Base-by-base conservation (phyloP, 2,888 invertebrate genomes). In the Rhamnusium bicolor region DNA sequence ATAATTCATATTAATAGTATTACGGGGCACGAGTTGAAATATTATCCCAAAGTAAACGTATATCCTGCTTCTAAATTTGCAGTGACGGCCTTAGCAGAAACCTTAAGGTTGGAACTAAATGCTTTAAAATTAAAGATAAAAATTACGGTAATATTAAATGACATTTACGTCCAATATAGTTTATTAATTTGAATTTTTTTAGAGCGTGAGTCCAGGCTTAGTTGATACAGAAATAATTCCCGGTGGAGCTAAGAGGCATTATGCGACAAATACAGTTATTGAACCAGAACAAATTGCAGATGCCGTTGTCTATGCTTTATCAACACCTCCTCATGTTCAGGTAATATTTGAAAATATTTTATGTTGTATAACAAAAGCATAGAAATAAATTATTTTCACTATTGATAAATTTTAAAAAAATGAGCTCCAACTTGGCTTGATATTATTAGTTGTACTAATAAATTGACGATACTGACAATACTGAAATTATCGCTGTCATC, bases 1-100 rank as follows among this genome's bases (percentile, higher is more conserved):
- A 51, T 65, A 10, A 72, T 83, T 4, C 81, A 83, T 40, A 78
- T 83, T 1, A 81, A 81, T 40, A 80, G 81, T 49, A 51, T 78
- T 19, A 72, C 71, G 7, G 82, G 82, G 5, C 81, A 82, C 56
- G 58, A 58, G 8, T 74, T 82, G 10, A 49, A 74, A 1, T 24
- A 68, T 4, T 27, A 78, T 60, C 78, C 79, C 0, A 54, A 70
- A 6, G 58, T 72, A 3, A 80, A 76, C 40, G 60, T 71, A 5
- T 71, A 71, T 18, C 61, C 62, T 1, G 66, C 71, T 27, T 58
- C 63, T 8, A 71, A 71, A 49, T 66, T 54, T 24, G 61, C 61
- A 4, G 58, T 58, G 2, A 58, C n/a, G 1, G 58, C 58, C 10
- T 29, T 58, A 18, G 32, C 65, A 2, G 71, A 71, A 18, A 66